Percentiles rank a stretch among this genome's conserved stretches.
phyloP scores from a whole-genome alignment of 2,797 vertebrate genomes.

The Silurus lanzhouensis region DNA sequence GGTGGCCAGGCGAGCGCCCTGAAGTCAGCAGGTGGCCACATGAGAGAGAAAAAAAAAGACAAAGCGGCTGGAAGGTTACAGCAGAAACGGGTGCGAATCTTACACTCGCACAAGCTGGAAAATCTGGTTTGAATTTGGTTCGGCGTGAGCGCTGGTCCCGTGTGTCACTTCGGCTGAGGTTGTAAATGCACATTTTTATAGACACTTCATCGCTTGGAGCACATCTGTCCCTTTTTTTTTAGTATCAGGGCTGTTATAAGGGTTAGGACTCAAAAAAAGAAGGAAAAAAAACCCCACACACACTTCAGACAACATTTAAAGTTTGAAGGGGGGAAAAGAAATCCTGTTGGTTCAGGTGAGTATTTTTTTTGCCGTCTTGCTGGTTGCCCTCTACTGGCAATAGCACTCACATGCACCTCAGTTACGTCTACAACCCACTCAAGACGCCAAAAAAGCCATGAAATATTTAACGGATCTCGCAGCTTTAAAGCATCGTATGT shows the following conservation, averaged over 20 bases:
- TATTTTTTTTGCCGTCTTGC: neutral
- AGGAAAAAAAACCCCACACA: neutral
- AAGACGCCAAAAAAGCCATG: slow-evolving; percentile 30
- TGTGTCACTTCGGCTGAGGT: slow-evolving; percentile 9
- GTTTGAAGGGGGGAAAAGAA: neutral
- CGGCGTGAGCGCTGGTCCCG: neutral
- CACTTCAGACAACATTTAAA: neutral
- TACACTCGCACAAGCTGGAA: neutral
- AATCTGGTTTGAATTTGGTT: slow-evolving; percentile 29
- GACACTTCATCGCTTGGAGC: neutral
- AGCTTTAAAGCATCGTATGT: slow-evolving; percentile 67
- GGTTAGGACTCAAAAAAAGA: neutral
- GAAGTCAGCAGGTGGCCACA: slow-evolving; percentile 62
- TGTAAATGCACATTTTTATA: slow-evolving; percentile 10
- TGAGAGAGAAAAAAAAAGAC: slow-evolving; percentile 47
- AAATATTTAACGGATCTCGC: slow-evolving; percentile 53
- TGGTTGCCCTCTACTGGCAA: slow-evolving; percentile 53
- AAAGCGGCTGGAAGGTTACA: slow-evolving; percentile 33
- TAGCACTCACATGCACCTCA: slow-evolving; percentile 17
- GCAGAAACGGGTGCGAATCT: neutral
- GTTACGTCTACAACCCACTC: slow-evolving; percentile 21
- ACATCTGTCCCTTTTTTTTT: slow-evolving; percentile 5
- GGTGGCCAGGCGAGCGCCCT: slow-evolving; percentile 53
- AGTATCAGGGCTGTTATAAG: neutral
- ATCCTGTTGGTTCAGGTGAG: neutral